A percentile compares a stretch with the other conserved stretches of the same genome.
phyloP scores from a whole-genome alignment of 2,797 vertebrate genomes.

The Staurois parvus region DNA sequence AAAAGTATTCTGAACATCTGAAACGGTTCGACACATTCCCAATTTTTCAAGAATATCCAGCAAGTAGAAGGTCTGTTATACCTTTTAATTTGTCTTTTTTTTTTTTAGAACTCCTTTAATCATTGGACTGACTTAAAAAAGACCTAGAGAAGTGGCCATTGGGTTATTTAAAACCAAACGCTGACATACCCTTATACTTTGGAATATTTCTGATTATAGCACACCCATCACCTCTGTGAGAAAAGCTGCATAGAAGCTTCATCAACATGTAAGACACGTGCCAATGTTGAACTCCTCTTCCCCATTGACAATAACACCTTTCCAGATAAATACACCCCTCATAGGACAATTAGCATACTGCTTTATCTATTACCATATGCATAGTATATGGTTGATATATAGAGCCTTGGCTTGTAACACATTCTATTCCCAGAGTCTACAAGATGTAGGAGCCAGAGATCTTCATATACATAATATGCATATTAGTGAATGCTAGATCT shows the following conservation, averaged over 20 bases:
- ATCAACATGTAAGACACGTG: not conserved
- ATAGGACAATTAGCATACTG: not conserved
- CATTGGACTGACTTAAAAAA: too few species aligned
- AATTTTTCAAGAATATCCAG: too few species aligned
- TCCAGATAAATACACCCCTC: constrained; percentile 16
- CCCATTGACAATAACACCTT: not conserved
- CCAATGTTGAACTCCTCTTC: not conserved
- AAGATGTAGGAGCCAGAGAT: not conserved
- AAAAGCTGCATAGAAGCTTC: not conserved
- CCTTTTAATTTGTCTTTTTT: too few species aligned
- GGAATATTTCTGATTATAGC: not conserved
- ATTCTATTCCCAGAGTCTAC: constrained; percentile 12
- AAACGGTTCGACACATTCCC: too few species aligned
- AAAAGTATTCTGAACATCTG: too few species aligned
- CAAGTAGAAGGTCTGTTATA: too few species aligned
- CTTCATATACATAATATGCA: not conserved
- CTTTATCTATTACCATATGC: constrained; percentile 2
- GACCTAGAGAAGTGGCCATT: too few species aligned
- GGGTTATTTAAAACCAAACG: not conserved
- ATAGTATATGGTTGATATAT: not conserved
- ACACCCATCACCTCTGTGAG: constrained; percentile 17
- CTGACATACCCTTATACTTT: constrained; percentile 1
- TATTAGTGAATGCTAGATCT: constrained; percentile 19
- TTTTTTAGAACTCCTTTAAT: too few species aligned
- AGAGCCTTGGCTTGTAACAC: constrained; percentile 13